Evolutionary conservation across 2,888 invertebrate species (phyloP), one percentile per base, ranked within the genome.

Genomic region (Lasioglossum villosulum): DNA sequence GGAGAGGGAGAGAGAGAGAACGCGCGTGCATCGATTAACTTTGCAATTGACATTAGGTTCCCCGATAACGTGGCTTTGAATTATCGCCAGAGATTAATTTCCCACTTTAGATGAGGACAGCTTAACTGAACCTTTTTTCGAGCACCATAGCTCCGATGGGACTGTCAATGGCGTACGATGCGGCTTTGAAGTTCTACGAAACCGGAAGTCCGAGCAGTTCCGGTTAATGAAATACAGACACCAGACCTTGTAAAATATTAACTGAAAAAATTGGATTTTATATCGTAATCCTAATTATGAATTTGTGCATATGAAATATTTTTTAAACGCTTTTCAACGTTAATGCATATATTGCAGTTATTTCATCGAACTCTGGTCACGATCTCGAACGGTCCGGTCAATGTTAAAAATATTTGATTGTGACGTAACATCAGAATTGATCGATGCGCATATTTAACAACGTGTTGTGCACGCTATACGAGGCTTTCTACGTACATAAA

Each of bases 11-110:
- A 34, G 70, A 70, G 70, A 37, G 70, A 70, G 70, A 70, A 70
- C 34, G 34, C 23, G 30, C 42, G 88, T 83, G 86, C 91, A 93
- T 92, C 92, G 92, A 93, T 92, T 93, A 93, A 93, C 90, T 92
- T 92, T 91, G 92, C 91, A 89, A 92, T 93, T 92, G 92, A 92
- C 92, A 90, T 92, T 91, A 90, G 87, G 87, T 86, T 88, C 86
- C 86, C 88, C 90, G 88, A 89, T 91, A 89, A 87, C 89, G 85
- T 86, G 85, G 88, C 88, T 87, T 84, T 92, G 90, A 93, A 92
- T 92, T 92, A 93, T 92, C 88, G 90, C 78, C 71, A 71, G 86
- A 91, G 90, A 93, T 92, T 92, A 92, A 92, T 92, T 91, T 82
- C 84, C 88, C 87, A 84, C 88, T 88, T 88, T 52, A 19, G 66